phyloP scores from a whole-genome alignment of 2,113 vertebrate genomes.

The Ceyx melanurus region DNA sequence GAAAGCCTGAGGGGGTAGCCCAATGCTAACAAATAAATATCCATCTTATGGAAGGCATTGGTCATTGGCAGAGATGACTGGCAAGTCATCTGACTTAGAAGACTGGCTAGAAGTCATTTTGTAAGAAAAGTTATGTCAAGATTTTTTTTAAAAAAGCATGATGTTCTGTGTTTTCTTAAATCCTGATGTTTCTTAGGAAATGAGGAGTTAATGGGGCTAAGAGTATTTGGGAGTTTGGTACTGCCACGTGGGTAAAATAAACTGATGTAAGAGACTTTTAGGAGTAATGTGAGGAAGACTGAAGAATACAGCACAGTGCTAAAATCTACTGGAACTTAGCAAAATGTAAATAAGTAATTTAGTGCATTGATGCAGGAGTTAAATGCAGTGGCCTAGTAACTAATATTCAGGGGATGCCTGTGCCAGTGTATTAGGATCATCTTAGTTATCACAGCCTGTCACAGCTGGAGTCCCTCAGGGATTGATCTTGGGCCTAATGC shows the following conservation, averaged over 20 bases:
- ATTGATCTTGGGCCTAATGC: background rate
- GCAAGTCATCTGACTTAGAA: background rate
- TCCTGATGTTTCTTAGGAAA: background rate
- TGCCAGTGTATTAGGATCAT: background rate
- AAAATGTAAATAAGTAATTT: background rate
- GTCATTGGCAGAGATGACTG: accelerated
- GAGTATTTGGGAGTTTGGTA: background rate
- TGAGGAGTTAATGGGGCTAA: background rate
- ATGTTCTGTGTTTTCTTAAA: background rate
- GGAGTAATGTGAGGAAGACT: background rate
- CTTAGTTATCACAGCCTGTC: background rate
- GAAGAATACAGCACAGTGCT: background rate
- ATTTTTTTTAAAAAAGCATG: background rate
- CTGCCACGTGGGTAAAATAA: background rate
- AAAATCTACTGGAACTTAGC: background rate
- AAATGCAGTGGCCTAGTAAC: background rate
- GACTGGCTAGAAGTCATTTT: background rate
- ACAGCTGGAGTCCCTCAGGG: background rate
- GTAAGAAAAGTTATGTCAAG: background rate
- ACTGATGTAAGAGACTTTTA: background rate
- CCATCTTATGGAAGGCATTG: background rate
- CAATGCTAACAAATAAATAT: background rate
- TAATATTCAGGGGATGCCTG: background rate
- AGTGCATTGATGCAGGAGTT: background rate
- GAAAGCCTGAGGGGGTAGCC: background rate